These are phyloP conservation scores for Orchestes rusci DNA, from an alignment of 2,888 invertebrate species.

Conservation along the genomic window DNA sequence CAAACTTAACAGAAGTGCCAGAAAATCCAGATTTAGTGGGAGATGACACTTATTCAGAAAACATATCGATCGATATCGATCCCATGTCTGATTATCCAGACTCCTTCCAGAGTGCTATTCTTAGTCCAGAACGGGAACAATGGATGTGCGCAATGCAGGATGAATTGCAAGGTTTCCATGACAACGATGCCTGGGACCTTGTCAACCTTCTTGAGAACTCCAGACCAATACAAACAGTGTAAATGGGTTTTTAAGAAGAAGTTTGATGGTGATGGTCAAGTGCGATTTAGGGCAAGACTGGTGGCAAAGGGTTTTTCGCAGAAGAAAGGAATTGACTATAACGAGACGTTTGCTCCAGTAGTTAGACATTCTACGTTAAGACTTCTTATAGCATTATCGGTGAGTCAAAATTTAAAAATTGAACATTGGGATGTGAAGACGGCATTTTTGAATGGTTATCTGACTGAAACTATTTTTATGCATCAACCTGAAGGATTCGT, in stretches of 20 bases:
- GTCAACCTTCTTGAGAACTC: conserved; percentile 21
- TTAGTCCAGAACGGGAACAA: conserved; percentile 26
- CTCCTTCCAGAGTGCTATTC: too few species aligned
- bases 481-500: conserved; percentile 24
- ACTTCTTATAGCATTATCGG: conserved; percentile 25
- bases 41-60: too few species aligned
- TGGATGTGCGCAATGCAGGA: conserved; percentile 34
- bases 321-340: conserved; percentile 26
- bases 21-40: conserved; percentile 16
- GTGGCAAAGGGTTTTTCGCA: conserved; percentile 31
- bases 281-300: conserved; percentile 26
- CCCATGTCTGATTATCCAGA: too few species aligned
- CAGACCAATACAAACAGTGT: conserved; percentile 26
- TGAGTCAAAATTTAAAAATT: conserved; percentile 23
- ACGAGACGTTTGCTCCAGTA: conserved; percentile 29
- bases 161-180: conserved; percentile 29
- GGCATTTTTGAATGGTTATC: conserved; percentile 30
- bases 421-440: conserved; percentile 28
- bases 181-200: conserved; percentile 32
- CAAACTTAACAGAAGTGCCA: conserved; percentile 5
- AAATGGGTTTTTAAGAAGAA: conserved; percentile 31
- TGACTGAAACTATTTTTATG: conserved; percentile 28
- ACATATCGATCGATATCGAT: too few species aligned
- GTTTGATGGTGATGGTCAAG: conserved; percentile 24
- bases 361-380: conserved; percentile 23